Conservation (phyloP, 2,888 invertebrate genomes). For the Glaucopsyche alexis region DNA sequence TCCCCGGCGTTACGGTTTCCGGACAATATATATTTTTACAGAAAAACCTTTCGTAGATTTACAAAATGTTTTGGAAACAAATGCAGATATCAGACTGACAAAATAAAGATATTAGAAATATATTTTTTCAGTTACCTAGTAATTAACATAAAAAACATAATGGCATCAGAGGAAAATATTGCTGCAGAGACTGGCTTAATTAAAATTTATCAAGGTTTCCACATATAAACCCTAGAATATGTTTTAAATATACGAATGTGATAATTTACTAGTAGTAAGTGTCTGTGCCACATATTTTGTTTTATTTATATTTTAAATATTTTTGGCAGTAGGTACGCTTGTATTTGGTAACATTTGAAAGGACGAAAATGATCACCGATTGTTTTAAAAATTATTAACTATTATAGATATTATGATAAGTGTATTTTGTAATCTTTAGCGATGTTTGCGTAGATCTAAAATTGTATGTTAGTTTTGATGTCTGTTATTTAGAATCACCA, state of each 20-base stretch:
- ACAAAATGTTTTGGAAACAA: too few relatives aligned
- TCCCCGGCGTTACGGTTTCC: too few relatives aligned
- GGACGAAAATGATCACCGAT: constrained; percentile 73
- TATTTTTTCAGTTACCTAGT: too few relatives aligned
- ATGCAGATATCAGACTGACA: too few relatives aligned
- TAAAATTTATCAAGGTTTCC: too few relatives aligned
- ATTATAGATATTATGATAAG: constrained; percentile 26
- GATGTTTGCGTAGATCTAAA: not conserved
- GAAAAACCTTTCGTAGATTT: too few relatives aligned
- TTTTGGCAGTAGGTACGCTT: not conserved
- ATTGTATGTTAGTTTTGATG: constrained; percentile 2
- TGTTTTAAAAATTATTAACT: constrained; percentile 42
- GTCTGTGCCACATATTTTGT: not conserved
- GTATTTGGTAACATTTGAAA: constrained; percentile 34
- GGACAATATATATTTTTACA: too few relatives aligned
- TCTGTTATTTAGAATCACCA: not conserved
- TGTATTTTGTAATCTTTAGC: constrained; percentile 12
- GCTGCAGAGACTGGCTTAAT: too few relatives aligned
- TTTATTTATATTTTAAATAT: constrained; percentile 20
- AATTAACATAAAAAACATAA: too few relatives aligned
- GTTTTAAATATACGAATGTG: constrained; percentile 3
- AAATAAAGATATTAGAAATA: too few relatives aligned
- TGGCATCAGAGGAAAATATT: too few relatives aligned
- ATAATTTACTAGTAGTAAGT: constrained; percentile 12
- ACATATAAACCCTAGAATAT: not conserved